A percentile compares a stretch with the other conserved stretches of the same genome.
These are phyloP conservation scores for Plectus sambesii DNA, from an alignment of 1,140 invertebrate species.

Conservation along the genomic window DNA sequence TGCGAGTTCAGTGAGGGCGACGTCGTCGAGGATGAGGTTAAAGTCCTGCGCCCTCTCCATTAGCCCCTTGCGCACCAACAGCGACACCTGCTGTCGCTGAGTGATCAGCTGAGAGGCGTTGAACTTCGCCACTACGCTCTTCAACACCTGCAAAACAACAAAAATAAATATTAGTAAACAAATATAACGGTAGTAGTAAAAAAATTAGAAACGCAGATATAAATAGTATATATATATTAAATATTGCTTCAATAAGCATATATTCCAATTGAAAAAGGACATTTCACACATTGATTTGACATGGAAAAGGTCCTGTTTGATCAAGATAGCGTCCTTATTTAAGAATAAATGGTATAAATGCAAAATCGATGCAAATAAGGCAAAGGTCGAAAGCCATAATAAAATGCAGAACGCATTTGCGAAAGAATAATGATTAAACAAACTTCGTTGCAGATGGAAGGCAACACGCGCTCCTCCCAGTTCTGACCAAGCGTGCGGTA, in stretches of 20 bases:
- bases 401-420: too few relatives aligned
- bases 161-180: background rate
- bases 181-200: background rate
- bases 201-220: constrained; percentile 1
- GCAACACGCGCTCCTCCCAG: constrained; percentile 61
- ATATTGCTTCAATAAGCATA: constrained; percentile 4
- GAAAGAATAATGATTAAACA: constrained; percentile 7
- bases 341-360: background rate
- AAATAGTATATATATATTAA: constrained; percentile 6
- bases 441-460: constrained; percentile 98
- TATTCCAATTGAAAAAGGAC: too few relatives aligned
- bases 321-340: too few relatives aligned
- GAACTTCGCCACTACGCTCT: constrained; percentile 98
- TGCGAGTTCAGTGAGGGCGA: constrained; percentile 95
- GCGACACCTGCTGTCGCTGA: constrained; percentile 77
- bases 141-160: constrained; percentile 57
- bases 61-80: constrained; percentile 80
- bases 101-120: constrained; percentile 99
- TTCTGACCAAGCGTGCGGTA: constrained; percentile 67
- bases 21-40: constrained; percentile 96
- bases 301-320: too few relatives aligned
- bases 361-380: too few relatives aligned
- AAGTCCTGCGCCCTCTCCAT: constrained; percentile 94
- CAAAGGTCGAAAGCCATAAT: too few relatives aligned
- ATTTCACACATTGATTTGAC: too few relatives aligned